Evolutionary conservation across 2,113 vertebrate species (phyloP).

Genomic region (Grantiella picta): DNA sequence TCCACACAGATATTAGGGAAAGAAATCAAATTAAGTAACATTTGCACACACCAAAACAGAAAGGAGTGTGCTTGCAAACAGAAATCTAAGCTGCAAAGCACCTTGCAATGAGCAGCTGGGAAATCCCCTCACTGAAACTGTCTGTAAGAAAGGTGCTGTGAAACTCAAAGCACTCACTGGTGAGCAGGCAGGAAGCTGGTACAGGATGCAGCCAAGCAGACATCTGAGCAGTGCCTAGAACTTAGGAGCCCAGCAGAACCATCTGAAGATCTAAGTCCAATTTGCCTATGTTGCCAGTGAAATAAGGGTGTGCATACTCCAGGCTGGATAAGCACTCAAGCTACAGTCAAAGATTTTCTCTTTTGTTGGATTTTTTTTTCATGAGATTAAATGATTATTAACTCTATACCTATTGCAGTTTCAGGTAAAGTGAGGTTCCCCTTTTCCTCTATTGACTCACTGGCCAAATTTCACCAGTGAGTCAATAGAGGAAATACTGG

Average conservation of each 20-base stretch:
- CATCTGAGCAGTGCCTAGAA: background rate
- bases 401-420: background rate
- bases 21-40: background rate
- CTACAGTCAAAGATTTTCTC: background rate
- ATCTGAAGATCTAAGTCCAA: background rate
- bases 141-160: background rate
- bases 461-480: background rate
- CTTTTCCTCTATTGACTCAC: background rate
- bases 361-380: background rate
- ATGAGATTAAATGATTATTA: background rate
- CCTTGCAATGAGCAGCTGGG: background rate
- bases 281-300: background rate
- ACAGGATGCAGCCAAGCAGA: background rate
- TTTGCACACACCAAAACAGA: background rate
- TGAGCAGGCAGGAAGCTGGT: background rate
- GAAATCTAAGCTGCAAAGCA: background rate
- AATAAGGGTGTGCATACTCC: rapidly evolving
- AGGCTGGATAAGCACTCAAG: rapidly evolving
- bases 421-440: background rate
- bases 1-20: background rate
- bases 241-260: background rate
- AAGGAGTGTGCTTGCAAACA: background rate
- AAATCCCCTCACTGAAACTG: background rate
- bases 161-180: background rate
- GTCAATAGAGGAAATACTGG: no score